Conservation (phyloP, 2,113 vertebrate genomes). For the Pan troglodytes region DNA sequence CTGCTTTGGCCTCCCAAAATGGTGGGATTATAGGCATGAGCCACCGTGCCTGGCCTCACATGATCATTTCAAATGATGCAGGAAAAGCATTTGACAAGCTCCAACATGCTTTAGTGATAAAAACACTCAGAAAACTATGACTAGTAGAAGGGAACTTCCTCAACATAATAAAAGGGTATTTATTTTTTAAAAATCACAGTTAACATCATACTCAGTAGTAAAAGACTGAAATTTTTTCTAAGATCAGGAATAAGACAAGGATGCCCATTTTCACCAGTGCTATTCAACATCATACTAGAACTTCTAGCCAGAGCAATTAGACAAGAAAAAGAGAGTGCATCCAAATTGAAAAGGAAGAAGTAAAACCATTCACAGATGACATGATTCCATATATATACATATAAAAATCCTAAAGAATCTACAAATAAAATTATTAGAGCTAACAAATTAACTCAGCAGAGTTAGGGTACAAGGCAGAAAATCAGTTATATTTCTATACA, state of each 20-base stretch:
- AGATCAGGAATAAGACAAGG: not conserved
- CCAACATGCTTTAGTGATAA: not conserved
- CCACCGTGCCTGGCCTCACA: too few species aligned
- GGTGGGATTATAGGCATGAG: too few species aligned
- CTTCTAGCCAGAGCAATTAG: not conserved
- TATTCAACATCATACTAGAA: not conserved
- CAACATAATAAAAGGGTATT: not conserved
- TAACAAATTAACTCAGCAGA: slow-evolving; percentile 26
- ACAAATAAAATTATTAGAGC: not conserved
- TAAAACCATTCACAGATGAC: not conserved
- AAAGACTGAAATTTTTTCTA: not conserved
- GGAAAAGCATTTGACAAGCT: not conserved
- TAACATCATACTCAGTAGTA: not conserved
- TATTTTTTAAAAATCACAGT: not conserved
- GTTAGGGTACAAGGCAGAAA: not conserved
- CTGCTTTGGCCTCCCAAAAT: too few species aligned
- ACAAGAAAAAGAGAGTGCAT: not conserved
- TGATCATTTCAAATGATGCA: not conserved
- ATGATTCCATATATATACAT: not conserved
- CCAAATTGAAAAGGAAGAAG: not conserved
- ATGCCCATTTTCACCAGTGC: not conserved
- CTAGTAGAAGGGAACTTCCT: not conserved
- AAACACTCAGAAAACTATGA: not conserved
- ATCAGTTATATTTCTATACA: not conserved
- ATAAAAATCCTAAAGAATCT: not conserved